Evolutionary conservation across 2,888 invertebrate genomes (phyloP).

Genomic region (Watsonalla cultraria): DNA sequence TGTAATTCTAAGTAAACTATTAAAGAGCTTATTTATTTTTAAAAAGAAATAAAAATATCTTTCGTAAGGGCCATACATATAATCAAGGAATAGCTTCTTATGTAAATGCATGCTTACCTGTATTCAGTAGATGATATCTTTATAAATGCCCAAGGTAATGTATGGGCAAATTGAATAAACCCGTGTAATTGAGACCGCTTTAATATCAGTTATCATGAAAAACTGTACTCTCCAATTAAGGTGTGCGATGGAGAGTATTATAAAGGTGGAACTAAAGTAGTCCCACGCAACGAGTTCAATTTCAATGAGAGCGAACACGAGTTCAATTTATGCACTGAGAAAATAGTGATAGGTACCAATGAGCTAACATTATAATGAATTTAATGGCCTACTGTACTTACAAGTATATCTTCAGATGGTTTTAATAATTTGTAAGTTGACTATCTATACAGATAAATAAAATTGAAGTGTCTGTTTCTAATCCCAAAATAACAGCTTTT

Average conservation of each 20-base stretch:
- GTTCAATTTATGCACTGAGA: too few species aligned
- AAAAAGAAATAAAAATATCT: not conserved
- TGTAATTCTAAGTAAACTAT: too few species aligned
- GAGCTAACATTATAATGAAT: too few species aligned
- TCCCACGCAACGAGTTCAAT: not conserved
- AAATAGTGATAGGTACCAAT: too few species aligned
- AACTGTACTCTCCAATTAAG: constrained; percentile 56
- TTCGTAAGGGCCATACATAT: not conserved
- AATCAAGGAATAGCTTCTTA: not conserved
- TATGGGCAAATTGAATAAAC: constrained; percentile 28
- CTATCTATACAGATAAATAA: too few species aligned
- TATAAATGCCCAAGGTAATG: constrained; percentile 13
- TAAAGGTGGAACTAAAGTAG: constrained; percentile 21
- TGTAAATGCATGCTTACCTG: not conserved
- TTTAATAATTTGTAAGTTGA: too few species aligned
- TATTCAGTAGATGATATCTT: constrained; percentile 7
- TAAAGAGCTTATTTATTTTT: too few species aligned
- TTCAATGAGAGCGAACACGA: not conserved
- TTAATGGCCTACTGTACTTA: too few species aligned
- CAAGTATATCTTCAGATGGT: too few species aligned
- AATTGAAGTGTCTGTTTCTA: too few species aligned
- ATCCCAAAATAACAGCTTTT: too few species aligned
- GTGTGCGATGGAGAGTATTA: constrained; percentile 46
- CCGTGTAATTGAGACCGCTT: constrained; percentile 36
- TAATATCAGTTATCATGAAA: constrained; percentile 42